Evolutionary conservation across 2,888 invertebrate species (phyloP).

Genomic region (Acanthosepion esculentum): DNA sequence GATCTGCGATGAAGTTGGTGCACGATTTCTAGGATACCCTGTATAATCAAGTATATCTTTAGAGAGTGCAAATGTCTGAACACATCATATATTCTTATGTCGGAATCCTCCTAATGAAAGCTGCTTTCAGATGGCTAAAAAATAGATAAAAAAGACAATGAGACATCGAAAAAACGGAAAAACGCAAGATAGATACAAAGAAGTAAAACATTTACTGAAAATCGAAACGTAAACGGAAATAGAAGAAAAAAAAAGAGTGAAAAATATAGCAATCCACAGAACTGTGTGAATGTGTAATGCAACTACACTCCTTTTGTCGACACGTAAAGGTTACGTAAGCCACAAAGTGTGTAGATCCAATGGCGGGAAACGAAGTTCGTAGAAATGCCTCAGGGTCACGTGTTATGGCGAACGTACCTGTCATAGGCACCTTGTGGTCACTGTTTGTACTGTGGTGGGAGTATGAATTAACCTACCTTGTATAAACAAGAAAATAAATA

Average conservation of each 20-base stretch:
- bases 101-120: too few relatives aligned
- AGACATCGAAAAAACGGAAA: too few relatives aligned
- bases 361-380: background rate
- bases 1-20: too few relatives aligned
- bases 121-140: too few relatives aligned
- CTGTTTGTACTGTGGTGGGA: background rate
- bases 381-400: slow-evolving; percentile 9
- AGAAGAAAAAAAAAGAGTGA: background rate
- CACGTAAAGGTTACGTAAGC: background rate
- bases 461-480: background rate
- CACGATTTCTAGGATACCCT: too few relatives aligned
- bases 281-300: background rate
- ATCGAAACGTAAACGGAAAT: background rate
- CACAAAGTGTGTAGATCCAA: background rate
- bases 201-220: background rate
- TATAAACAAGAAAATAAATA: background rate
- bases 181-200: too few relatives aligned
- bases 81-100: too few relatives aligned
- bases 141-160: too few relatives aligned
- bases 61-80: too few relatives aligned
- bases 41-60: too few relatives aligned
- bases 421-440: background rate
- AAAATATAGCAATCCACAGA: background rate
- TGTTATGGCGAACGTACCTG: background rate
- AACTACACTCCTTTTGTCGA: background rate